phyloP scores from a whole-genome alignment of 2,113 vertebrate species.

The Sphyrna mokarran region DNA sequence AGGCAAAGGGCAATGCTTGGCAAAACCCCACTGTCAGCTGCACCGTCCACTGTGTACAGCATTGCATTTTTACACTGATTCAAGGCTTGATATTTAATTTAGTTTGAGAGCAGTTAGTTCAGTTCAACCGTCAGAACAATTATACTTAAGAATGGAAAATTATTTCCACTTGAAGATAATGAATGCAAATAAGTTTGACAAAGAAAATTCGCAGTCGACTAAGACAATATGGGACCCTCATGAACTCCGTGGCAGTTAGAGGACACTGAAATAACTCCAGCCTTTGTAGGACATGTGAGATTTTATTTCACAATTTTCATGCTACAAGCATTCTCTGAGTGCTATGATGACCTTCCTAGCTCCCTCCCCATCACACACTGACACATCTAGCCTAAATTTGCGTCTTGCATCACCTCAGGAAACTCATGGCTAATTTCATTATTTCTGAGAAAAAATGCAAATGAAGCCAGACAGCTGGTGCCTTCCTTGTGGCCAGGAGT shows the following conservation, averaged over 20 bases:
- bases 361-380: constrained; percentile 56
- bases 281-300: constrained; percentile 36
- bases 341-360: constrained; percentile 61
- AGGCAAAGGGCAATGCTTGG: neutral
- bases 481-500: constrained; percentile 71
- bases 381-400: constrained; percentile 69
- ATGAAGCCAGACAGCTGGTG: constrained; percentile 95
- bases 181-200: constrained; percentile 19
- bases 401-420: constrained; percentile 86
- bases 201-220: neutral
- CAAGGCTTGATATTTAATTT: neutral
- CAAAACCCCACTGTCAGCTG: neutral
- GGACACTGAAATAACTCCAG: constrained; percentile 36
- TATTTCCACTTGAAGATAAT: constrained; percentile 2
- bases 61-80: neutral
- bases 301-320: constrained; percentile 44
- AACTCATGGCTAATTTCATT: constrained; percentile 97
- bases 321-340: constrained; percentile 44
- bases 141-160: neutral
- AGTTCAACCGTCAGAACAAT: neutral
- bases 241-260: constrained; percentile 26
- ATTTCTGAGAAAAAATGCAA: constrained; percentile 88
- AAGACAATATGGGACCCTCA: neutral
- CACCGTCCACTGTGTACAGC: neutral
- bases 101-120: neutral